Percentiles rank a stretch among this genome's conserved stretches.
phyloP scores from a whole-genome alignment of 2,888 invertebrate species.

The Terebella lapidaria region DNA sequence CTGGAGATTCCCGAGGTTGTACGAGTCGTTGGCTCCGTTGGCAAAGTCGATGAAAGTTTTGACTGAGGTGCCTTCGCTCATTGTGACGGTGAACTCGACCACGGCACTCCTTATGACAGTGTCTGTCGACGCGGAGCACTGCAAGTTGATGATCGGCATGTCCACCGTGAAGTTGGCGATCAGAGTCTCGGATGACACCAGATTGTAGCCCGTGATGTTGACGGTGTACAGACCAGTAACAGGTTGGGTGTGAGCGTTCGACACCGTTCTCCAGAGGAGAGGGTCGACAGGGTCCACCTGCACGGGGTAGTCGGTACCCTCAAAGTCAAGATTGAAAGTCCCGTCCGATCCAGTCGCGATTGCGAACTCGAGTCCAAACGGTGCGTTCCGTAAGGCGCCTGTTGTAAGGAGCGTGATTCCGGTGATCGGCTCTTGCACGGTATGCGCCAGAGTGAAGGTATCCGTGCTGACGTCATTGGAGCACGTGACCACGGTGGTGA shows the following conservation, averaged over 20 bases:
- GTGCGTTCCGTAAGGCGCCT: neutral
- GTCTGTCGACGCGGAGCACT: too few relatives aligned
- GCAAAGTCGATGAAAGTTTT: slow-evolving; percentile 22
- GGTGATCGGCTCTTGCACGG: slow-evolving; percentile 32
- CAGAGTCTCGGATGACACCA: neutral
- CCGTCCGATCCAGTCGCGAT: slow-evolving; percentile 6
- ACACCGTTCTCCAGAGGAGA: neutral
- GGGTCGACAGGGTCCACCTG: slow-evolving; percentile 17
- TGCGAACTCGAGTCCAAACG: neutral
- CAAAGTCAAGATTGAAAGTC: neutral
- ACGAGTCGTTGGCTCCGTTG: slow-evolving; percentile 11
- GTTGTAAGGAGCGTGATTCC: neutral
- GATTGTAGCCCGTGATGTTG: neutral
- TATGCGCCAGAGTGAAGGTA: slow-evolving; percentile 5
- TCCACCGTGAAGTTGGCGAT: slow-evolving; percentile 5
- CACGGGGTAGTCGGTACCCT: slow-evolving; percentile 13
- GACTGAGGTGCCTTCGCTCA: slow-evolving; percentile 30
- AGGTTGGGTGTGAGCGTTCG: too few relatives aligned
- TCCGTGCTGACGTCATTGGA: slow-evolving; percentile 26
- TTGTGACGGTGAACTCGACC: slow-evolving; percentile 24
- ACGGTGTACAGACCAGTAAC: neutral
- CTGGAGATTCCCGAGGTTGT: neutral
- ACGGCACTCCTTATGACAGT: too few relatives aligned
- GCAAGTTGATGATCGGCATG: neutral
- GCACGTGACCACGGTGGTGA: slow-evolving; percentile 4